Evolutionary conservation across 2,797 vertebrate genomes (phyloP), one percentile per base, ranked within the genome.

Genomic region (Phataginus tetradactyla): DNA sequence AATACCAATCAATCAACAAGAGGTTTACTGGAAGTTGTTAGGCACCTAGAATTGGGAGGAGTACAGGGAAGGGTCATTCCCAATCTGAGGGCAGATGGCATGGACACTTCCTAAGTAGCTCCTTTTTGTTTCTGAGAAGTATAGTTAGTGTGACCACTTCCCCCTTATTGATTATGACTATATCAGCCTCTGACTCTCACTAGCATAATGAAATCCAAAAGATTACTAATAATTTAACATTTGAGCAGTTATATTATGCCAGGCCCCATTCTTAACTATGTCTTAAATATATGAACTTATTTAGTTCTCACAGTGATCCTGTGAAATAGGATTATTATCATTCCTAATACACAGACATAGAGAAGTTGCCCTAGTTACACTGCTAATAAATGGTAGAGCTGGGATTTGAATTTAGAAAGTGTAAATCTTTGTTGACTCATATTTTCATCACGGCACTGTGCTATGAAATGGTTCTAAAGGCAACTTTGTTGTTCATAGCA

Each of bases 331-430:
- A 92, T 59, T 69, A 39, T 92, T 79, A 57, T 80, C n/a, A 45
- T 96, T 88, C 5, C 49, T 91, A 93, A 91, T 61, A 74, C 13
- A 34, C n/a, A 91, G 34, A 72, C 51, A 49, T 66, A n/a, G 66
- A 94, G 63, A 88, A 39, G 49, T 95, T 95, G 39, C 85, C 71
- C 72, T 92, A 72, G 88, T 94, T 91, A 93, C 69, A n/a, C 42
- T 75, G 79, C 83, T 96, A 75, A 92, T 88, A 83, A 55, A 81
- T 37, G 27, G 81, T 10, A 25, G 74, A 86, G 18, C 32, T 77
- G 39, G 13, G 61, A 7, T 32, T 85, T 91, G 89, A 88, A 85
- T 59, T 51, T 53, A 34, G 61, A 23, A 45, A 39, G 68, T 37
- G 3, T 57, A 69, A 63, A 37, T 87, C 49, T 80, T 51, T 49